A percentile compares a stretch with the other conserved stretches of the same genome.
Evolutionary conservation across 2,113 vertebrate genomes (phyloP).

Genomic region (Silurus glanis): DNA sequence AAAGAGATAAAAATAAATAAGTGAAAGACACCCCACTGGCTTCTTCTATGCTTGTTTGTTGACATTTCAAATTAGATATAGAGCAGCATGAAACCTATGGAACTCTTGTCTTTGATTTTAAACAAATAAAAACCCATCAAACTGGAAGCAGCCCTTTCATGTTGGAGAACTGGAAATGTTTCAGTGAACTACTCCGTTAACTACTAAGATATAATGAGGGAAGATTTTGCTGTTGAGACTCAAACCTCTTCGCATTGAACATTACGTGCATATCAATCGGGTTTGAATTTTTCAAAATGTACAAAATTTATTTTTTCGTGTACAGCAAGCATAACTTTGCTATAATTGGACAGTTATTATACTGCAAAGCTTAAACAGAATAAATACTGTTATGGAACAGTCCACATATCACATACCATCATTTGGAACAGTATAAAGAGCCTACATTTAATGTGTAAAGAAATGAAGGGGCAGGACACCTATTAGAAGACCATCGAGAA

Average conservation of each 20-base stretch:
- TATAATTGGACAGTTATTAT: background rate
- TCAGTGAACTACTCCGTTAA: background rate
- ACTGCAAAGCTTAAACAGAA: background rate
- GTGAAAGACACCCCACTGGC: slow-evolving; percentile 22
- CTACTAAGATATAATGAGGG: background rate
- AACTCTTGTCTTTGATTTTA: slow-evolving; percentile 17
- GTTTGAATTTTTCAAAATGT: background rate
- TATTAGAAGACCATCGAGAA: background rate
- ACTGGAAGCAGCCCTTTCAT: background rate
- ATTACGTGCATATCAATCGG: background rate
- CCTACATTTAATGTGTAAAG: background rate
- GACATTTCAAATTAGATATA: slow-evolving; percentile 31
- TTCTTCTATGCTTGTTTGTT: slow-evolving; percentile 30
- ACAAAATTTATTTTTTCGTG: background rate
- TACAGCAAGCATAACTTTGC: background rate
- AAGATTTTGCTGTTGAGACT: background rate
- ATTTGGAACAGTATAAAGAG: background rate
- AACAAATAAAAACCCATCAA: background rate
- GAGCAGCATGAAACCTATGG: slow-evolving; percentile 29
- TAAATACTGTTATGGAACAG: background rate
- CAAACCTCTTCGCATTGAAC: background rate
- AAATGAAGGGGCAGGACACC: background rate
- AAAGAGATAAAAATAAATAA: slow-evolving; percentile 40
- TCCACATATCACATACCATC: background rate
- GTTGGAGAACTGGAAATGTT: background rate